Base-by-base conservation (phyloP, 2,888 invertebrate genomes). In the Acanthococcus lagerstroemiae region DNA sequence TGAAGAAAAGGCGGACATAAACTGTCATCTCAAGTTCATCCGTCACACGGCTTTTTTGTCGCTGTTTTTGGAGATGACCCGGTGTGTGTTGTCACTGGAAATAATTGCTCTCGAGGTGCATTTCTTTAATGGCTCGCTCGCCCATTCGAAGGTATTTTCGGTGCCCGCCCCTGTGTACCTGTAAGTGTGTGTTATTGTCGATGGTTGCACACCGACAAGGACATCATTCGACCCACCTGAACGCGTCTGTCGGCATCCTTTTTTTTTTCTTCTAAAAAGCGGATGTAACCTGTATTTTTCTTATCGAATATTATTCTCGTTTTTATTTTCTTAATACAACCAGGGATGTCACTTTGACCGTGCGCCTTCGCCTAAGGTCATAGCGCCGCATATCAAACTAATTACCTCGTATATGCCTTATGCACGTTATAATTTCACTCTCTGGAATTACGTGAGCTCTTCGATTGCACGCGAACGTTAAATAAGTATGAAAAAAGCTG, bases 181-280 rank as follows among this genome's bases (percentile, higher is more conserved):
- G 21, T 48, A 48, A 9, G 48, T 24, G 54, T 25, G 54, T 54
- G 25, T 17, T 54, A 15, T 21, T 54, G 54, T 54, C 24, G 25
- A 24, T 54, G 12, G 15, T 17, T 25, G 24, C 15, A 48, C 26
- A 60, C 37, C 44, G 37, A 30, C 44, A 60, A 60, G 60, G 50
- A 60, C 50, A 60, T 22, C 26, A 30, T 27, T 30, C 50, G 60
- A 60, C 50, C 60, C 60, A 50, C 60, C 60, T 50, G 50, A 60
- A 30, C 30, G 50, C 6, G 50, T 50, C 60, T 48, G 60, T 22
- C 48, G n/a, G n/a, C n/a, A n/a, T n/a, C n/a, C n/a, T n/a, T n/a
- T n/a, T n/a, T n/a, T 60, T 22, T 46, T 60, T 37, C 44, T 44
- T n/a, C 9, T 27, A 55, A 12, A 54, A 21, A 25, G 22, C 55